A percentile compares a stretch with the other conserved stretches of the same genome.
phyloP scores from a whole-genome alignment of 92 coral and sea anemone genomes.

The Diadumene lineata region DNA sequence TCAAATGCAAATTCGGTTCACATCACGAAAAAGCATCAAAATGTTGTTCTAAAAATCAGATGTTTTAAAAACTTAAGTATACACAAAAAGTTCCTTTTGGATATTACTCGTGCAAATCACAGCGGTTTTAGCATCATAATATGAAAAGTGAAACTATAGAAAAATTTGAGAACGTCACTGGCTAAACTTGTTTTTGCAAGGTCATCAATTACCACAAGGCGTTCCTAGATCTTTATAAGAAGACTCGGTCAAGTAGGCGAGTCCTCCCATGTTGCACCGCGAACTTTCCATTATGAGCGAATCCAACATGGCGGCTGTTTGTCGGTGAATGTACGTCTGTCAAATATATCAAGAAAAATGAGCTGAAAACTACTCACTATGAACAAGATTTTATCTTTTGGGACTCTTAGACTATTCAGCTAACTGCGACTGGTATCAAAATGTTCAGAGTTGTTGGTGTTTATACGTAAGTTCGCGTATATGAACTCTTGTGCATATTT shows the following conservation, averaged over 20 bases:
- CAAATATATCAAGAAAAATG: neutral
- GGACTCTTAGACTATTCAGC: neutral
- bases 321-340: neutral
- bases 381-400: neutral
- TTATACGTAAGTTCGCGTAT: constrained; percentile 47
- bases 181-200: too few relatives aligned
- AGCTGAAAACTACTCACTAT: constrained; percentile 8
- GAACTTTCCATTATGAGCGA: constrained; percentile 6
- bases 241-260: constrained; percentile 26
- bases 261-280: constrained; percentile 30
- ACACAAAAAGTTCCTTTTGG: too few relatives aligned
- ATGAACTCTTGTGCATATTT: neutral
- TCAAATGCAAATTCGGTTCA: too few relatives aligned
- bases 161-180: too few relatives aligned
- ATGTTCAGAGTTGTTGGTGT: constrained; percentile 50
- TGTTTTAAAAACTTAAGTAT: too few relatives aligned
- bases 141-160: too few relatives aligned
- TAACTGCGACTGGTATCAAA: neutral
- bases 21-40: too few relatives aligned
- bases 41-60: too few relatives aligned
- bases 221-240: neutral
- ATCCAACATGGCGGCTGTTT: constrained; percentile 57
- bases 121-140: too few relatives aligned
- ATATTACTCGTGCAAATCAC: too few relatives aligned
- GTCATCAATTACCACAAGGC: constrained; percentile 16